These are phyloP conservation scores for Chironomus tentans DNA, from an alignment of 2,888 invertebrate genomes.

Conservation along the genomic window DNA sequence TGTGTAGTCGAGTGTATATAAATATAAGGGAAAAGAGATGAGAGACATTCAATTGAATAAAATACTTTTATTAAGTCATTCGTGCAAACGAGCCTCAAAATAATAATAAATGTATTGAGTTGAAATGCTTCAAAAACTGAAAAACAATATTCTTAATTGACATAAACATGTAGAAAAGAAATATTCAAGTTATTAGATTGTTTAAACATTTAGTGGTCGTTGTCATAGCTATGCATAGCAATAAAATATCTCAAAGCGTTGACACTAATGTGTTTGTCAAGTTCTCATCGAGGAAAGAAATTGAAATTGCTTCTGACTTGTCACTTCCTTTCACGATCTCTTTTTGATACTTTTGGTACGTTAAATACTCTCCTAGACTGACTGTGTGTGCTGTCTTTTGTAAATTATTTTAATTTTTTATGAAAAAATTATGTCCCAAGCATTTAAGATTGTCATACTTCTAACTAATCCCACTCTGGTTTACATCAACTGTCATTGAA, in stretches of 20 bases:
- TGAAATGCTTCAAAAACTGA: not conserved
- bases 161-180: not conserved
- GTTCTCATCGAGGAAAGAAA: not conserved
- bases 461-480: no score
- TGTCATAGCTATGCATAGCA: constrained; percentile 1
- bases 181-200: not conserved
- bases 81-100: no score
- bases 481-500: no score
- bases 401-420: no score
- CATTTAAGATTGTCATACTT: no score
- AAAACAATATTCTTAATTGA: constrained; percentile 16
- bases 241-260: constrained; percentile 1
- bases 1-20: not conserved
- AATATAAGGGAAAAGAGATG: not conserved
- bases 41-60: not conserved
- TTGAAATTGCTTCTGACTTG: constrained; percentile 2
- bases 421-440: no score
- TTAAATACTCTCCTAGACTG: no score
- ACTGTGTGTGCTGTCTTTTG: no score
- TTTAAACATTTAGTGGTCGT: constrained; percentile 2
- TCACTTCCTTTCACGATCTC: not conserved
- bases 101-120: not conserved
- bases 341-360: not conserved
- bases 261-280: constrained; percentile 5
- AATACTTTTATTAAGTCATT: not conserved